Evolutionary conservation across 1,140 invertebrate species (phyloP).

Genomic region (Magallana gigas): DNA sequence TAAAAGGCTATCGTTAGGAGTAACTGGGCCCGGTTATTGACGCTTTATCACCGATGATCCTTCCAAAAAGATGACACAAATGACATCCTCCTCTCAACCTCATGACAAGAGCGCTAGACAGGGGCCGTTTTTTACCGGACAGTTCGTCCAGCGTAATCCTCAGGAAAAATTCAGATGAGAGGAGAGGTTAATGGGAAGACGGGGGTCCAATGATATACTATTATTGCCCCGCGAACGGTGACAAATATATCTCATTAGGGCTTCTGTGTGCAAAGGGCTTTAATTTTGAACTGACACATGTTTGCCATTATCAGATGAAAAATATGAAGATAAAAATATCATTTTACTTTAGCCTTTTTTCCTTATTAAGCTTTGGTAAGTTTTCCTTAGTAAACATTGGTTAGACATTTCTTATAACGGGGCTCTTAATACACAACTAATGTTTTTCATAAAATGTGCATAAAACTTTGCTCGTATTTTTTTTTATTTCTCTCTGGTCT

Average conservation of each 20-base stretch:
- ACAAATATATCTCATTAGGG: conserved; percentile 24
- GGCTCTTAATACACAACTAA: no score
- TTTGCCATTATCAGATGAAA: neutral
- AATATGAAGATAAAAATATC: no score
- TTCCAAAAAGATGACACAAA: neutral
- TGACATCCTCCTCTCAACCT: neutral
- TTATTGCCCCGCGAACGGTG: conserved; percentile 22
- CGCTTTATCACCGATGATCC: conserved; percentile 27
- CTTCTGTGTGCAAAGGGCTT: neutral
- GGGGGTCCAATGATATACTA: conserved; percentile 25
- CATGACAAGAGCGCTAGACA: neutral
- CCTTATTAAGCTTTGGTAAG: no score
- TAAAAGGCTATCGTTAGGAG: conserved; percentile 17
- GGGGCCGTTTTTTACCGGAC: conserved; percentile 19
- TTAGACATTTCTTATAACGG: no score
- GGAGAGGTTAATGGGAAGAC: neutral
- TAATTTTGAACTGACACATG: conserved; percentile 2
- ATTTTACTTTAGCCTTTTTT: no score
- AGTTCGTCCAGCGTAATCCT: neutral
- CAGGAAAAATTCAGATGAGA: neutral
- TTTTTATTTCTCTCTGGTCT: no score
- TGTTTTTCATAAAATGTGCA: no score
- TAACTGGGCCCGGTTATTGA: neutral
- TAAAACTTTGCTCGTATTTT: no score
- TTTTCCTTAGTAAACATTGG: no score